Evolutionary conservation across 1,140 invertebrate genomes (phyloP).

Genomic region (Sycobia sp.): DNA sequence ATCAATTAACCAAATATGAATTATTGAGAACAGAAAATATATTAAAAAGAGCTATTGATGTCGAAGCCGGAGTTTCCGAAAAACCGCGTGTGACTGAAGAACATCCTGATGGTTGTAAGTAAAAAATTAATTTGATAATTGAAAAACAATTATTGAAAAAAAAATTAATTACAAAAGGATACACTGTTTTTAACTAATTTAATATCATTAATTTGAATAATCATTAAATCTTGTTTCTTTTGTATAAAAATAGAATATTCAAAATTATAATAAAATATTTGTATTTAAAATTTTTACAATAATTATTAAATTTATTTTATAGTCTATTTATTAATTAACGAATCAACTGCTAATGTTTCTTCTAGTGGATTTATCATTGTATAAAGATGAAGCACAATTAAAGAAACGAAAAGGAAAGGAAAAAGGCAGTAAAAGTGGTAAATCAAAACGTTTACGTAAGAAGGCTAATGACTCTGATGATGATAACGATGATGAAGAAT

Average conservation of each 20-base stretch:
- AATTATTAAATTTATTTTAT: neutral
- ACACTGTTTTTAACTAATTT: no score
- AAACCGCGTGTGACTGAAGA: constrained; percentile 77
- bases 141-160: neutral
- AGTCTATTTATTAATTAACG: neutral
- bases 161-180: neutral
- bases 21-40: constrained; percentile 81
- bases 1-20: constrained; percentile 74
- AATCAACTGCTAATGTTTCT: neutral
- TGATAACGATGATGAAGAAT: constrained; percentile 38
- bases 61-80: constrained; percentile 74
- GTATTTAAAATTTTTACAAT: constrained; percentile 5
- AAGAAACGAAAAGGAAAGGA: constrained; percentile 65
- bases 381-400: constrained; percentile 78
- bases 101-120: constrained; percentile 85
- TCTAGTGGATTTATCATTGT: constrained; percentile 78
- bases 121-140: constrained; percentile 20
- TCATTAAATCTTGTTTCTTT: no score
- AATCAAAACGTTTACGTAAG: constrained; percentile 49
- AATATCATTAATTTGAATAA: no score
- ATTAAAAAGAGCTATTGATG: constrained; percentile 80
- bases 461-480: constrained; percentile 44
- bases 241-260: no score
- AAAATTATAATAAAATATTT: neutral
- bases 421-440: constrained; percentile 12